Evolutionary conservation across 2,113 vertebrate genomes (phyloP).

Genomic region (Labrus mixtus): DNA sequence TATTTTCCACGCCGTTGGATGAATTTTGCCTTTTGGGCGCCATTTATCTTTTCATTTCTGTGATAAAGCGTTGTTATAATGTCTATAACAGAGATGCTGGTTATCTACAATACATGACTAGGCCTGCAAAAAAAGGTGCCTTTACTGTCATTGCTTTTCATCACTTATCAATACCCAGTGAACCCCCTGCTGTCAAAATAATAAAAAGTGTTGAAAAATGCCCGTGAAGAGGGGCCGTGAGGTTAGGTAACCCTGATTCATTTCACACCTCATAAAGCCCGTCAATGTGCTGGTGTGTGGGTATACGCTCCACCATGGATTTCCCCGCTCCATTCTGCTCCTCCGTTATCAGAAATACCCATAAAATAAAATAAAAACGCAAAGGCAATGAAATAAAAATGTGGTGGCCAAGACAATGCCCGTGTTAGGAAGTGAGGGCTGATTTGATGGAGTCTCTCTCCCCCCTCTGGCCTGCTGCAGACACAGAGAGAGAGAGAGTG

Average conservation of each 20-base stretch:
- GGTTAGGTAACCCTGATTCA: conserved; percentile 71
- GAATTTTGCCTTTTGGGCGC: conserved; percentile 40
- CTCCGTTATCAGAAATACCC: conserved; percentile 60
- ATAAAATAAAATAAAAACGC: conserved; percentile 46
- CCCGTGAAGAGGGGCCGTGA: conserved; percentile 46
- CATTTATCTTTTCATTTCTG: conserved; percentile 31
- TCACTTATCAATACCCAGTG: conserved; percentile 65
- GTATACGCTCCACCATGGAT: conserved; percentile 57
- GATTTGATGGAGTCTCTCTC: conserved; percentile 72
- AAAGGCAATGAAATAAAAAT: conserved; percentile 67
- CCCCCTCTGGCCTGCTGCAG: conserved; percentile 59
- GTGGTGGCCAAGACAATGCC: conserved; percentile 61
- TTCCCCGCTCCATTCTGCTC: conserved; percentile 42
- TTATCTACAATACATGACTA: conserved; percentile 45
- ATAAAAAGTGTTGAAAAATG: conserved; percentile 67
- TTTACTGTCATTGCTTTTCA: conserved; percentile 54
- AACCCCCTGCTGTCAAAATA: conserved; percentile 60
- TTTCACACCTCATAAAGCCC: conserved; percentile 79
- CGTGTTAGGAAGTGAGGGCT: conserved; percentile 61
- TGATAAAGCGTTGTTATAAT: conserved; percentile 39
- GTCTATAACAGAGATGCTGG: conserved; percentile 20
- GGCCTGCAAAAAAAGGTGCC: conserved; percentile 32
- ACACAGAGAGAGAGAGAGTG: conserved; percentile 34
- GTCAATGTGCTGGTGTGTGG: conserved; percentile 35
- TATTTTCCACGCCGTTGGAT: conserved; percentile 30